A percentile compares a stretch with the other conserved stretches of the same genome.
Conservation (phyloP, 2,113 vertebrate species). For the Pampusana beccarii region DNA sequence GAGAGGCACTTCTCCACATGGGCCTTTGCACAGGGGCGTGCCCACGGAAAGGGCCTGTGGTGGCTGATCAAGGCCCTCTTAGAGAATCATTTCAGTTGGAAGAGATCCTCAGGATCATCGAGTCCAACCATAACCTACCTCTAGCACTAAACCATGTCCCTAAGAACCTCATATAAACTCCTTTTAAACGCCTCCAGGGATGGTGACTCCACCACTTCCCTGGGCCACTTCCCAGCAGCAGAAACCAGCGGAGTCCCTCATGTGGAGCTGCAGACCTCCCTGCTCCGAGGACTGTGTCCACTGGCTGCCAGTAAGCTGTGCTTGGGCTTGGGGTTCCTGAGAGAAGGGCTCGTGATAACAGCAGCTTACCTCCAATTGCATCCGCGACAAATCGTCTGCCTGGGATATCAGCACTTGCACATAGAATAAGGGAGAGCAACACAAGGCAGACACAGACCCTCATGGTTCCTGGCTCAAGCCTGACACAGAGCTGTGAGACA, state of each 20-base stretch:
- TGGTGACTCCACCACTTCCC: too few species aligned
- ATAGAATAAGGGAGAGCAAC: not conserved
- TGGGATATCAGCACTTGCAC: not conserved
- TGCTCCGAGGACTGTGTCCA: accelerated
- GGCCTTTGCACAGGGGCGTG: not conserved
- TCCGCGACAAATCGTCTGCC: not conserved
- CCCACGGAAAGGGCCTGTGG: not conserved
- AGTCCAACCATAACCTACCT: too few species aligned
- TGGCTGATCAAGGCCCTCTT: not conserved
- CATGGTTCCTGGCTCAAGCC: not conserved
- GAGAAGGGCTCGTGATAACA: not conserved
- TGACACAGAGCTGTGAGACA: not conserved
- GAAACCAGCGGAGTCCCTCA: not conserved
- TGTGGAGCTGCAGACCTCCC: accelerated
- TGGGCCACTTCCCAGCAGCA: not conserved
- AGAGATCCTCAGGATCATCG: too few species aligned
- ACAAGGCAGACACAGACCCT: not conserved
- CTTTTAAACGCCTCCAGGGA: too few species aligned
- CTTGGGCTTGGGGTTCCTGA: not conserved
- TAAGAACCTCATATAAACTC: too few species aligned
- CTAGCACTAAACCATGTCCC: too few species aligned
- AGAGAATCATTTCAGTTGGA: too few species aligned
- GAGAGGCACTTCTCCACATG: not conserved
- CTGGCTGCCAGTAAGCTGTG: not conserved
- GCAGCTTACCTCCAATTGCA: not conserved